A percentile compares a stretch with the other conserved stretches of the same genome.
Evolutionary conservation across 2,888 invertebrate genomes (phyloP).

Genomic region (Mechanitis messenoides): DNA sequence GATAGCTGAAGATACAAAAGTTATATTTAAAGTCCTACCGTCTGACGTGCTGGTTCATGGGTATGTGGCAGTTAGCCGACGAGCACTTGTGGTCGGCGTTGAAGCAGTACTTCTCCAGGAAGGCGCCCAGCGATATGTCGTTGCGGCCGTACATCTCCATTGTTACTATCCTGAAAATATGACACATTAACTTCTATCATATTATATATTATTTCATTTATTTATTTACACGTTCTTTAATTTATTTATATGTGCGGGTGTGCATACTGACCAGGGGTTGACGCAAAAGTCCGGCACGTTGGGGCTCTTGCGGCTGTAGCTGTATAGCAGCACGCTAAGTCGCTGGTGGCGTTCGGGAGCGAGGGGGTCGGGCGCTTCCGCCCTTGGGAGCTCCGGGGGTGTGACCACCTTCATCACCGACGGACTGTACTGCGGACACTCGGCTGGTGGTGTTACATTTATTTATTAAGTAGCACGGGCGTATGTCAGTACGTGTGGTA

Average conservation of each 20-base stretch:
- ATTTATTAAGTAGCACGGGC: too few relatives aligned
- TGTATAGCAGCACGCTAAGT: constrained; percentile 92
- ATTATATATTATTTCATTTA: too few relatives aligned
- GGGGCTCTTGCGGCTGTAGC: constrained; percentile 83
- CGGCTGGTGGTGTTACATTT: constrained; percentile 36
- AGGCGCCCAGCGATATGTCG: constrained; percentile 96
- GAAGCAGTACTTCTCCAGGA: constrained; percentile 95
- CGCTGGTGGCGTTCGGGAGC: constrained; percentile 90
- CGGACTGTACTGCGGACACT: constrained; percentile 57
- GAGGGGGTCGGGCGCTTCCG: constrained; percentile 79
- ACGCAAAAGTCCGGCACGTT: constrained; percentile 93
- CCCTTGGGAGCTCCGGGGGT: constrained; percentile 35
- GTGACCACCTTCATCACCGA: constrained; percentile 47
- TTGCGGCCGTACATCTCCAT: constrained; percentile 98
- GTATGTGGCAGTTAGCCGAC: constrained; percentile 84
- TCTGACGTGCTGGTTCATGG: constrained; percentile 91
- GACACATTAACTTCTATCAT: too few relatives aligned
- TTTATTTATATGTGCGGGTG: too few relatives aligned
- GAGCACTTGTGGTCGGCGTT: constrained; percentile 89
- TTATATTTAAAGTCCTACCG: constrained; percentile 55
- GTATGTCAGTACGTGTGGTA: too few relatives aligned
- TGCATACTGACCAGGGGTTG: constrained; percentile 83
- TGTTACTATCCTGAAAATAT: constrained; percentile 81
- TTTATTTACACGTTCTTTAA: too few relatives aligned
- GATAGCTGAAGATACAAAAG: too few relatives aligned